Evolutionary conservation across 2,888 invertebrate species (phyloP), one percentile per base, ranked within the genome.

Genomic region (Melanotus villosus): DNA sequence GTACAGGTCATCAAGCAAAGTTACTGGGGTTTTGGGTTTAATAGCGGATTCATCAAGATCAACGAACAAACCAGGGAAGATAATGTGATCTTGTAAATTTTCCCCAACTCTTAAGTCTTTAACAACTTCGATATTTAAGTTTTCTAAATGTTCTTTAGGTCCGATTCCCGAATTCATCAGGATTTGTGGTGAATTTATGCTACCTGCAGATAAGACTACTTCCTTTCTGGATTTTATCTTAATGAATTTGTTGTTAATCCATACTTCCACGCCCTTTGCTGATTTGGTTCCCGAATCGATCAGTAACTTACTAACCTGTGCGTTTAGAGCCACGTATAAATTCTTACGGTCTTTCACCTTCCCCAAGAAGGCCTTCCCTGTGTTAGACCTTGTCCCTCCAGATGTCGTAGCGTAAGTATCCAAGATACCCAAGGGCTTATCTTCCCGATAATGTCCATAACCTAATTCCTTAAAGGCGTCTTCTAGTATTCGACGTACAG

Each of bases 131-230:
- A 84, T 82, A 5, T 79, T 79, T 7, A 82, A 63, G 30, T 82
- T 73, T 32, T 80, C 62, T 1, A 86, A 78, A 64, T 85, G 84
- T 4, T 81, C 77, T 26, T 75, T 77, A 0, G 85, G 86, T 4
- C 86, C 86, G 5, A 89, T 81, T 1, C 90, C 90, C 3, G 89
- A 89, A 41, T 90, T 78, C 87, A 89, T 87, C 65, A 99, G 87
- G 6, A 99, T 83, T 79, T 99, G 98, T 0, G 98, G 97, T 0
- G 94, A 91, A 74, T 92, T 97, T 69, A 99, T 92, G 0, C 98
- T 92, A 0, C 99, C 99, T 0, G 94, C 96, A 0, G 94, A 90
- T 10, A 97, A 81, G 70, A 97, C 93, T 0, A 97, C 93, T 84
- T 95, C 95, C 65, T 91, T 90, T 66, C 88, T 89, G 0, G 95